Percentiles rank a stretch among this genome's conserved stretches.
These are phyloP conservation scores for Acromyrmex echinatior DNA, from an alignment of 1,140 invertebrate genomes.

Conservation along the genomic window DNA sequence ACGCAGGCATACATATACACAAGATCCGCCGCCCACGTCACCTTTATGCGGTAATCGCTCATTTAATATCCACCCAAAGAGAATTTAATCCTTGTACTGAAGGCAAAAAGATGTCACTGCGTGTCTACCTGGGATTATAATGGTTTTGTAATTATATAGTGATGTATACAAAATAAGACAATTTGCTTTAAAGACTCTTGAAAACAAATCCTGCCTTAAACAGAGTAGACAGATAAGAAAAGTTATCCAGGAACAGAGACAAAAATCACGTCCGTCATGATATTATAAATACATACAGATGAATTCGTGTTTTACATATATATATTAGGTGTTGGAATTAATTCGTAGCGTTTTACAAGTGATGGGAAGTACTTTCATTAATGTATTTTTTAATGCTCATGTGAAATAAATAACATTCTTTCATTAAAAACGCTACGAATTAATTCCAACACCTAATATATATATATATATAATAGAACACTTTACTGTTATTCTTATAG, in stretches of 20 bases:
- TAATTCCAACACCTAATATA: too few species aligned
- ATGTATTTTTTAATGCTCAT: too few species aligned
- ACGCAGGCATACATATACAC: background rate
- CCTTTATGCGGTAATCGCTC: slow-evolving; percentile 62
- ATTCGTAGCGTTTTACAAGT: too few species aligned
- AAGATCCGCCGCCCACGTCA: background rate
- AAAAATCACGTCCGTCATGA: background rate
- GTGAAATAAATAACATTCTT: too few species aligned
- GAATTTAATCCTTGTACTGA: slow-evolving; percentile 46
- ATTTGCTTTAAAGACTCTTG: slow-evolving; percentile 14
- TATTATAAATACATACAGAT: background rate
- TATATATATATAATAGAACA: too few species aligned
- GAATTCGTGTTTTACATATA: too few species aligned
- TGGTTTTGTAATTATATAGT: slow-evolving; percentile 11
- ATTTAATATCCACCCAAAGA: slow-evolving; percentile 66
- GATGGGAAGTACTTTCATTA: too few species aligned
- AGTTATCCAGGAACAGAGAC: background rate
- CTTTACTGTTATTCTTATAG: too few species aligned
- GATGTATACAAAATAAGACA: background rate
- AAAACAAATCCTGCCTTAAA: background rate
- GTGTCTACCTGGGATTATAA: background rate
- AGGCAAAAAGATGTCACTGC: slow-evolving; percentile 46
- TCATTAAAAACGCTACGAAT: too few species aligned
- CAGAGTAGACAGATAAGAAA: background rate
- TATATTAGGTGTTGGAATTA: too few species aligned